Conservation (phyloP, 1,140 invertebrate genomes). For the Formica selysi region DNA sequence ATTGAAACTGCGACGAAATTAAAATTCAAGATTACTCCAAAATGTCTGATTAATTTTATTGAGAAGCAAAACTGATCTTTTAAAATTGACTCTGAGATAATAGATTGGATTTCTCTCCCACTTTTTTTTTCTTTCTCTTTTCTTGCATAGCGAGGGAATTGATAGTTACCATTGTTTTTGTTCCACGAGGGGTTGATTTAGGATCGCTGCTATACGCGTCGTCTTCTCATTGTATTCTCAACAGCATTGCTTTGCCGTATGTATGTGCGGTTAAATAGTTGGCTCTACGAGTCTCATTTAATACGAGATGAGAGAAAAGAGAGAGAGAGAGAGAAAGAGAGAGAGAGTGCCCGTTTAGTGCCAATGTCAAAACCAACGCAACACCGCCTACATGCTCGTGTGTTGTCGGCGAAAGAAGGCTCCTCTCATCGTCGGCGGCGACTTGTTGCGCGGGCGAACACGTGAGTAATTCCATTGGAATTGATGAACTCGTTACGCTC, state of each 20-base stretch:
- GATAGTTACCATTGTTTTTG: constrained; percentile 53
- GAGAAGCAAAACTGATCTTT: neutral
- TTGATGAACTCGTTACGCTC: constrained; percentile 71
- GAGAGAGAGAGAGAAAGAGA: neutral
- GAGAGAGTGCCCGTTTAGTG: constrained; percentile 58
- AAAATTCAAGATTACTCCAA: neutral
- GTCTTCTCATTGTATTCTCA: constrained; percentile 42
- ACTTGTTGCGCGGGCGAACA: constrained; percentile 62
- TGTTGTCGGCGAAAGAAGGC: constrained; percentile 47
- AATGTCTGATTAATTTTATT: no score
- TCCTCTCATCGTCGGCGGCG: constrained; percentile 44
- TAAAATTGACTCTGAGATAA: neutral
- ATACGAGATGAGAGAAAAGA: constrained; percentile 25
- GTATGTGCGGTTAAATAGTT: constrained; percentile 40
- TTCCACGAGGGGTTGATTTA: constrained; percentile 46
- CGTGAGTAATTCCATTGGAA: constrained; percentile 67
- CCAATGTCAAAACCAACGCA: constrained; percentile 72
- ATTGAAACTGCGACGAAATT: no score
- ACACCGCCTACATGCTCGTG: constrained; percentile 63
- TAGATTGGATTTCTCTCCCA: neutral
- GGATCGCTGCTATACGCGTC: constrained; percentile 9
- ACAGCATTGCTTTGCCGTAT: constrained; percentile 1
- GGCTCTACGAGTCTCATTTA: constrained; percentile 63
- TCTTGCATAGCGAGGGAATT: constrained; percentile 11
- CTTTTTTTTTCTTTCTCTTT: neutral